phyloP scores from a whole-genome alignment of 1,140 invertebrate genomes.

The Zaprionus davidi region DNA sequence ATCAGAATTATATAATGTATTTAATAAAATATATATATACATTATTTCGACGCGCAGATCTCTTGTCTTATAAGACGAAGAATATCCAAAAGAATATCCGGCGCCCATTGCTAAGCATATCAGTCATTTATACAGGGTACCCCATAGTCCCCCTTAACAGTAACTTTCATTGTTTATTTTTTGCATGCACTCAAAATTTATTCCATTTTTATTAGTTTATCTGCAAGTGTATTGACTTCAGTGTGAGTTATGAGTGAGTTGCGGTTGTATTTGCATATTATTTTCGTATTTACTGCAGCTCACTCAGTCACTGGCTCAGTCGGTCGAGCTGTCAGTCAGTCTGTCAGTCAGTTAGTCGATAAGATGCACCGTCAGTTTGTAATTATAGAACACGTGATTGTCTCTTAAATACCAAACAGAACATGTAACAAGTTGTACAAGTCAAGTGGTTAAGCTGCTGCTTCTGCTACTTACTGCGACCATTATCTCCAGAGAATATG shows the following conservation, averaged over 20 bases:
- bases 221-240: constrained; percentile 25
- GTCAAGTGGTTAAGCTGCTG: constrained; percentile 30
- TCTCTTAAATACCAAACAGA: constrained; percentile 62
- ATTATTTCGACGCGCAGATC: too few species aligned
- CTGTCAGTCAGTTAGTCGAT: constrained; percentile 31
- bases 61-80: too few species aligned
- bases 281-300: constrained; percentile 23
- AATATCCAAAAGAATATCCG: too few species aligned
- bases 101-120: too few species aligned
- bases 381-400: constrained; percentile 70
- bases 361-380: constrained; percentile 19
- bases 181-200: not conserved
- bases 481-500: constrained; percentile 8
- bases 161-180: not conserved
- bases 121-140: not conserved
- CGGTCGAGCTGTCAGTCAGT: constrained; percentile 22
- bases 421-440: constrained; percentile 68
- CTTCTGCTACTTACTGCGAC: constrained; percentile 1
- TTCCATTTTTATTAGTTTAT: constrained; percentile 6
- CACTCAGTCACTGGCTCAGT: constrained; percentile 26
- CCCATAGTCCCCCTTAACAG: not conserved
- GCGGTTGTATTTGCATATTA: constrained; percentile 25
- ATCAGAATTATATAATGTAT: too few species aligned
- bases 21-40: too few species aligned
- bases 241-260: not conserved